Percentiles rank a stretch among this genome's conserved stretches.
These are phyloP conservation scores for Ptiloglossa arizonensis DNA, from an alignment of 1,140 invertebrate species.

Conservation along the genomic window DNA sequence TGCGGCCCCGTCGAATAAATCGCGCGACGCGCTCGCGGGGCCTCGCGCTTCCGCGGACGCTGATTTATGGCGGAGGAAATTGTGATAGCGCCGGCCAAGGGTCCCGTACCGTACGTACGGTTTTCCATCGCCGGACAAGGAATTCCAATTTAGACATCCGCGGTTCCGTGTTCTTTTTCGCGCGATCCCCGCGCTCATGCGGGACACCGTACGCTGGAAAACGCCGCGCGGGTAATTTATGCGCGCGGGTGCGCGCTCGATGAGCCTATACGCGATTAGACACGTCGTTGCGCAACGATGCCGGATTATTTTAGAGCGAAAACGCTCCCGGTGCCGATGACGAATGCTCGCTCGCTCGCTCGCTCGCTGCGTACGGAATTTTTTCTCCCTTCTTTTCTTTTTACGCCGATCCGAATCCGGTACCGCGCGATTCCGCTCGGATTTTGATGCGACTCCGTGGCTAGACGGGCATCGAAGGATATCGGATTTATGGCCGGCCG, in stretches of 20 bases:
- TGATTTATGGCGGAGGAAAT: slow-evolving; percentile 37
- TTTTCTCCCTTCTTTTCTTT: too few relatives aligned
- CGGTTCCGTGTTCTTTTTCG: background rate
- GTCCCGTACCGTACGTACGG: slow-evolving; percentile 1
- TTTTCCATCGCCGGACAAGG: slow-evolving; percentile 32
- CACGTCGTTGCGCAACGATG: background rate
- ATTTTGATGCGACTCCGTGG: background rate
- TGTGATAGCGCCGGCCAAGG: slow-evolving; percentile 12
- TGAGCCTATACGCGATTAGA: background rate
- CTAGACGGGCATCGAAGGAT: too few relatives aligned
- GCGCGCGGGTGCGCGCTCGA: background rate
- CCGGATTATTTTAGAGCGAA: background rate
- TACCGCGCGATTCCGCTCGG: too few relatives aligned
- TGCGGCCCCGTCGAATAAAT: slow-evolving; percentile 28
- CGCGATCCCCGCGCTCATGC: background rate
- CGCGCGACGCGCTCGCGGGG: slow-evolving; percentile 17
- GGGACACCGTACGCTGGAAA: background rate
- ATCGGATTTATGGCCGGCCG: too few relatives aligned
- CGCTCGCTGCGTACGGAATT: too few relatives aligned
- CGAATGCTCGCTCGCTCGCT: background rate
- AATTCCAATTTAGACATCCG: slow-evolving; percentile 45
- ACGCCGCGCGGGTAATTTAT: slow-evolving; percentile 20
- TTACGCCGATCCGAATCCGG: too few relatives aligned
- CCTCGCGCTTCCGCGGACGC: slow-evolving; percentile 10
- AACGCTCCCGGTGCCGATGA: background rate